Evolutionary conservation across 2,797 vertebrate species (phyloP), one percentile per base, ranked within the genome.

Genomic region (Coluber constrictor): DNA sequence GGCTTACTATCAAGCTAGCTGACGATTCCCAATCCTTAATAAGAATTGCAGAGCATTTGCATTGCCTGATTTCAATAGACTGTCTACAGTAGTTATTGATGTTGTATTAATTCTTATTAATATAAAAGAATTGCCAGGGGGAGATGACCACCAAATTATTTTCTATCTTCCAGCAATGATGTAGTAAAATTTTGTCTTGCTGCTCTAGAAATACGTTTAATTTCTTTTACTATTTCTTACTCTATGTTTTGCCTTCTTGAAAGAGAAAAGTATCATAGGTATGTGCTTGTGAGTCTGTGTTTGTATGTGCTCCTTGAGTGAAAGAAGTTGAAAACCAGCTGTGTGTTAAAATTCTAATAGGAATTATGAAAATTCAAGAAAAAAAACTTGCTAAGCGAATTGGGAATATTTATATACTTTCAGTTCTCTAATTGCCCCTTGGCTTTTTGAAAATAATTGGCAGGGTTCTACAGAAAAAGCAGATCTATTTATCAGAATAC

Each of bases 371-470:
- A 63, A 86, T 86, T 86, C n/a, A 43, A 59, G 57, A 9, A 55
- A 51, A 86, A 63, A 3, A 54, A 9, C 18, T 7, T 87, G 89
- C 61, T 74, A 18, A 70, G 89, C 29, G 27, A 87, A 74, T 90
- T 90, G 86, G 51, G 29, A 92, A 91, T 89, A 91, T 91, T 90
- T 92, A 29, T 32, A 90, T 86, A 47, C 55, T 91, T 86, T 55
- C 56, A 88, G 5, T 91, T 92, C 54, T 89, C 54, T 91, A 92
- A 57, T 91, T 89, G n/a, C 90, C 51, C 54, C n/a, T 70, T 55
- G 60, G 25, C n/a, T 90, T 32, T 92, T 91, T 86, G 55, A 91
- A 94, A 91, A 89, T 89, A 91, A 89, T 89, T 92, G 66, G 37
- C 70, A 94, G 11, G 57, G 86, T 23, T 88, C 32, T 86, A 18